Evolutionary conservation across 2,797 vertebrate genomes (phyloP).

Genomic region (Rhadinocentrus ornatus): DNA sequence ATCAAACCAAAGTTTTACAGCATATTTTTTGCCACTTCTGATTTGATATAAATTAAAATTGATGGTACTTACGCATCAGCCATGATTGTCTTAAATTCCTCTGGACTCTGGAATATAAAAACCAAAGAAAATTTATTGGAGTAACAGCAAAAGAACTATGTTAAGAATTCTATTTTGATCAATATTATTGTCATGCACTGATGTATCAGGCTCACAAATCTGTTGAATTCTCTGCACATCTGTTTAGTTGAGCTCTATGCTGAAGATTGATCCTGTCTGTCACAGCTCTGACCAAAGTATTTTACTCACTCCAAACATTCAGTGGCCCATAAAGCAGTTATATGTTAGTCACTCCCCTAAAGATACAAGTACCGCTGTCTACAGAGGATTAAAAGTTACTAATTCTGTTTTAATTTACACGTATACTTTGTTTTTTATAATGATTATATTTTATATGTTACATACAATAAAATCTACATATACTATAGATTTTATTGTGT

Average conservation of each 20-base stretch:
- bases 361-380: neutral
- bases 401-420: neutral
- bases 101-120: constrained; percentile 25
- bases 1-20: neutral
- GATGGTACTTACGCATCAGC: constrained; percentile 70
- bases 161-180: neutral
- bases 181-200: neutral
- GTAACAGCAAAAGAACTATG: neutral
- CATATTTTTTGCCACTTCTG: neutral
- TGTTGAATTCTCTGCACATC: neutral
- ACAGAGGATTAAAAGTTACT: neutral
- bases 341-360: constrained; percentile 18
- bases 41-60: constrained; percentile 1
- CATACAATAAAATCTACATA: neutral
- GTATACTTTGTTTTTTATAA: neutral
- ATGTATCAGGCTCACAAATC: neutral
- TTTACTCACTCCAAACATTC: constrained; percentile 30
- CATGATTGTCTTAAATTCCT: constrained; percentile 50
- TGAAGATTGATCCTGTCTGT: constrained; percentile 20
- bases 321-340: constrained; percentile 35
- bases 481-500: neutral
- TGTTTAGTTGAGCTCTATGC: constrained; percentile 10
- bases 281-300: constrained; percentile 25
- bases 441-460: neutral
- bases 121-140: neutral